These are phyloP conservation scores for Cryptoblepharus egeriae DNA, from an alignment of 2,797 vertebrate genomes.

Conservation along the genomic window DNA sequence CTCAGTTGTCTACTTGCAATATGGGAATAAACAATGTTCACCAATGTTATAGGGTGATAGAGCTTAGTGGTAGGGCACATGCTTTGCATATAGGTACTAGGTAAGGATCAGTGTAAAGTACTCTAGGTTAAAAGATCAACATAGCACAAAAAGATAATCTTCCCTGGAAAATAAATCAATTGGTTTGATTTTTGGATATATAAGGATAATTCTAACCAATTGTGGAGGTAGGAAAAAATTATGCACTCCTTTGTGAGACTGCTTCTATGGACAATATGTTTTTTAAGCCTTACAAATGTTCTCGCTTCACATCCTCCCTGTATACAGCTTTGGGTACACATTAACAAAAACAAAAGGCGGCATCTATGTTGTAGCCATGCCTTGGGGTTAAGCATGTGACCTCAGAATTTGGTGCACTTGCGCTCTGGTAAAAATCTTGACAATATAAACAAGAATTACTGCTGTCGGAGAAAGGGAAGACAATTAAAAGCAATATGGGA, in stretches of 20 bases:
- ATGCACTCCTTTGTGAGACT: conserved; percentile 71
- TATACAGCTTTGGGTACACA: conserved; percentile 68
- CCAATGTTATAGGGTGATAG: too few relatives aligned
- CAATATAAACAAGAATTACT: conserved; percentile 86
- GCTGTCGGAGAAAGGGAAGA: conserved; percentile 84
- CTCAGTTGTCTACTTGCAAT: too few relatives aligned
- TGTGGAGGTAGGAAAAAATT: conserved; percentile 71
- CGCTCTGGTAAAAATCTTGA: conserved; percentile 79
- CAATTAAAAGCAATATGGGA: conserved; percentile 88
- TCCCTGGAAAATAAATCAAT: conserved; percentile 73
- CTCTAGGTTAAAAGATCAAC: conserved; percentile 83
- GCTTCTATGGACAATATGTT: conserved; percentile 72
- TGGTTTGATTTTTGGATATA: conserved; percentile 72
- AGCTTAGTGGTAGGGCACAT: too few relatives aligned
- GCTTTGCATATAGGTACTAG: conserved; percentile 57
- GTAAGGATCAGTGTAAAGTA: conserved; percentile 71
- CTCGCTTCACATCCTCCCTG: conserved; percentile 66
- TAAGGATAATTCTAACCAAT: conserved; percentile 76
- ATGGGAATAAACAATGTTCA: too few relatives aligned
- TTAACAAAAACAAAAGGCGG: conserved; percentile 81
- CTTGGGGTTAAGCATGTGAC: conserved; percentile 84
- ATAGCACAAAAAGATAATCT: conserved; percentile 67
- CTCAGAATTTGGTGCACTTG: conserved; percentile 78
- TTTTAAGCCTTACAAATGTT: conserved; percentile 74
- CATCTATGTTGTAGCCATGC: conserved; percentile 80